Percentiles rank a stretch among this genome's conserved stretches.
phyloP scores from a whole-genome alignment of 2,113 vertebrate genomes.

The Dolichotis patagonum region DNA sequence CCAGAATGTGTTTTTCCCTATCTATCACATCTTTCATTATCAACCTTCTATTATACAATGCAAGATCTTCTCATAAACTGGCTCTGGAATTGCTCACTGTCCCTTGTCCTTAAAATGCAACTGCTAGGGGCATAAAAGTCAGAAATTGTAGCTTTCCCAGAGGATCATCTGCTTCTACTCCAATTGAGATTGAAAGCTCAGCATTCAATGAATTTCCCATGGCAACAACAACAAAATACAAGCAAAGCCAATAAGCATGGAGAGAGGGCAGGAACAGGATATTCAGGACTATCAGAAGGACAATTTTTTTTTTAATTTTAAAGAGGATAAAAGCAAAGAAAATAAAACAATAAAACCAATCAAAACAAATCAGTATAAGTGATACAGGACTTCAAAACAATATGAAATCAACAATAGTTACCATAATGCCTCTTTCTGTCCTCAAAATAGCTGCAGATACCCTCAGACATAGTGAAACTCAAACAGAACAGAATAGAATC shows the following conservation, averaged over 20 bases:
- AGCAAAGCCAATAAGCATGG: not conserved
- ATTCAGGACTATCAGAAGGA: not conserved
- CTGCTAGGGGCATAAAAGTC: not conserved
- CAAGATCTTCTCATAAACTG: not conserved
- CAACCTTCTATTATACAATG: not conserved
- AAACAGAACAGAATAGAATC: no score
- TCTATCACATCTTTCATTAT: not conserved
- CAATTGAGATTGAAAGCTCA: not conserved
- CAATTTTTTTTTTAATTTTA: not conserved
- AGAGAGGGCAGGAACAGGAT: not conserved
- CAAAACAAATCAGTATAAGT: no score
- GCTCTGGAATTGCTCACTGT: not conserved
- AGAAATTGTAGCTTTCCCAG: not conserved
- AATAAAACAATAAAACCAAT: no score
- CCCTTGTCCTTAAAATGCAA: not conserved
- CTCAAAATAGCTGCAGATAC: no score
- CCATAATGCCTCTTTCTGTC: no score
- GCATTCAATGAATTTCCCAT: not conserved
- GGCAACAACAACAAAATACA: not conserved
- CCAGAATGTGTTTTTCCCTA: not conserved
- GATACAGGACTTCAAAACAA: no score
- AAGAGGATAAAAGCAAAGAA: no score
- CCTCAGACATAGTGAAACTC: no score
- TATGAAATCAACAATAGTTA: no score
- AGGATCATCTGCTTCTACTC: slow-evolving; percentile 12